Percentiles rank a stretch among this genome's conserved stretches.
Evolutionary conservation across 2,113 vertebrate species (phyloP).

Genomic region (Azemiops feae): DNA sequence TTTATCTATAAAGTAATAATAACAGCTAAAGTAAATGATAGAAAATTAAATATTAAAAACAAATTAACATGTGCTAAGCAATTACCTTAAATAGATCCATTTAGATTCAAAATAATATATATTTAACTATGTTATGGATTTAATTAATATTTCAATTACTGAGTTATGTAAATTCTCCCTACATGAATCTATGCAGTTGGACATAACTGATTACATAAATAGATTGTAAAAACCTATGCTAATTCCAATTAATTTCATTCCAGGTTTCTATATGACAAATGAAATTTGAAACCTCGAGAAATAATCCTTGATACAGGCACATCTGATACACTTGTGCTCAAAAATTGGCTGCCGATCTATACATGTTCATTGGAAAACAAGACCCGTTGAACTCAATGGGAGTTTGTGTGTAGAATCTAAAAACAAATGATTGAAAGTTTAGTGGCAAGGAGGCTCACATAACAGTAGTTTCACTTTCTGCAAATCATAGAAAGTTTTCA

Average conservation of each 20-base stretch:
- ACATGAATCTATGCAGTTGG: not conserved
- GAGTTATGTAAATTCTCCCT: not conserved
- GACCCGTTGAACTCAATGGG: not conserved
- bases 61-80: too few relatives aligned
- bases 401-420: not conserved
- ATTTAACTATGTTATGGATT: too few relatives aligned
- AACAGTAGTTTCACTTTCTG: not conserved
- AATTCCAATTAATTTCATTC: not conserved
- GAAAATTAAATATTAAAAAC: too few relatives aligned
- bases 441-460: not conserved
- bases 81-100: too few relatives aligned
- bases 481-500: slow-evolving; percentile 8
- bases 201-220: not conserved
- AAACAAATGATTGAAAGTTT: not conserved
- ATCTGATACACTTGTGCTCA: not conserved
- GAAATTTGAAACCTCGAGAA: not conserved
- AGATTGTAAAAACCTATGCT: not conserved
- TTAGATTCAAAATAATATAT: too few relatives aligned
- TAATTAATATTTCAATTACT: too few relatives aligned
- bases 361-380: too few relatives aligned
- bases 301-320: slow-evolving; percentile 11
- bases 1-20: too few relatives aligned
- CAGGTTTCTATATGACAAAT: not conserved
- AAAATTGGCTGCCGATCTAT: not conserved
- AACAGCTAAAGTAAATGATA: too few relatives aligned